Base-by-base conservation (phyloP, 2,113 vertebrate species). In the Tetraodon nigroviridis region DNA sequence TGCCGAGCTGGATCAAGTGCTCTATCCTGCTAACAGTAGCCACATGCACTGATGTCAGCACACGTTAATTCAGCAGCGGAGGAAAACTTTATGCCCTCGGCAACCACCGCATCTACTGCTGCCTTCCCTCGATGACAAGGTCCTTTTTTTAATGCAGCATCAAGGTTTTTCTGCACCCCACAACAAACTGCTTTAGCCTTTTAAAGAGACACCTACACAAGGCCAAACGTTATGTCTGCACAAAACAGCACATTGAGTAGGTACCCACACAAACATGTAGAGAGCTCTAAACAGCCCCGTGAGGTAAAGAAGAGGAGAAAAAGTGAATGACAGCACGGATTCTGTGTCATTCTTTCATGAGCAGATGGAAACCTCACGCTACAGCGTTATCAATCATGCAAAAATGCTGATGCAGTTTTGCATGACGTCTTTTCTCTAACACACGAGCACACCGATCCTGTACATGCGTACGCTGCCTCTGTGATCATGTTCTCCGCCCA, bases 401-500 rank as follows among this genome's bases (percentile, higher is more conserved):
- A 49, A 19, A 42, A 5, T 53, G 59, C 29, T 53, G 12, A 42
- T 20, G 2, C 48, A 47, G 51, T 40, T 17, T 50, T 45, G 27
- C 41, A 6, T 62, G 4, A 16, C 29, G 54, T 3, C 44, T 32
- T 45, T 21, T 54, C 50, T 40, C 6, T 1, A 3, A 44, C n/a
- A 27, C 54, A 48, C 40, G 19, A 45, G 24, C 46, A 4, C 49
- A 6, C 15, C 0, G 22, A 53, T 24, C 16, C 51, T 12, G 24
- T 42, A 49, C 44, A 46, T 17, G 42, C n/a, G 10, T 49, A 45
- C 19, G 42, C 63, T 6, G 11, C 0, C 13, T 48, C 41, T 55
- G 19, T 60, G 52, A 69, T 69, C 71, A 11, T 48, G 69, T 42
- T 50, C 49, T 65, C 64, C 70, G 27, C 82, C 82, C 70, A 79